Percentiles rank a stretch among this genome's conserved stretches.
These are phyloP conservation scores for Melanogrammus aeglefinus DNA, from an alignment of 2,797 vertebrate species.

Conservation along the genomic window DNA sequence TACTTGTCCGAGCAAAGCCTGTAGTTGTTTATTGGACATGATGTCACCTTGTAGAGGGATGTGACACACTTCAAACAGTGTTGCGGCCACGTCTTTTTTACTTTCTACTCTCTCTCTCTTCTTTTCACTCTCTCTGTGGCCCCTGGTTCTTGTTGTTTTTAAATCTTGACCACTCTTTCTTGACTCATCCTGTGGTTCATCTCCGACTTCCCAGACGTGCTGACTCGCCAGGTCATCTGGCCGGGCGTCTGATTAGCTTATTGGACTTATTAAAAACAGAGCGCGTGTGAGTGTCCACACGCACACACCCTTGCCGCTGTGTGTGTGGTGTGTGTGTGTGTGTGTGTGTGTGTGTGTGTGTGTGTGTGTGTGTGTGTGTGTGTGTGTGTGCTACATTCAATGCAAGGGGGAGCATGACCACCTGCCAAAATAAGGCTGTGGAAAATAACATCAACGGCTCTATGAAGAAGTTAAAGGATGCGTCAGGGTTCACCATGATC, in stretches of 20 bases:
- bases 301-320: neutral
- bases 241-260: constrained; percentile 39
- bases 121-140: neutral
- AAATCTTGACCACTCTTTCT: constrained; percentile 40
- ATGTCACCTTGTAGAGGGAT: constrained; percentile 64
- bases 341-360: no score
- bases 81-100: constrained; percentile 36
- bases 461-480: constrained; percentile 32
- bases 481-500: constrained; percentile 43
- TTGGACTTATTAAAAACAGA: constrained; percentile 50
- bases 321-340: no score
- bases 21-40: constrained; percentile 56
- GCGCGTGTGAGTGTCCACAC: neutral
- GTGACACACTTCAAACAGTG: constrained; percentile 50
- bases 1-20: constrained; percentile 31
- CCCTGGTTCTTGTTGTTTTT: constrained; percentile 28
- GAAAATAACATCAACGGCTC: constrained; percentile 39
- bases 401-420: constrained; percentile 34
- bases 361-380: no score
- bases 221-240: constrained; percentile 9
- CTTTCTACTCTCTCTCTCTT: neutral
- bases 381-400: neutral
- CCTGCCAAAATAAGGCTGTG: constrained; percentile 53
- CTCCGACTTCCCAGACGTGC: constrained; percentile 23
- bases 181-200: constrained; percentile 20